Evolutionary conservation across 1,140 invertebrate genomes (phyloP), one percentile per base, ranked within the genome.

Genomic region (Cotesia typhae): DNA sequence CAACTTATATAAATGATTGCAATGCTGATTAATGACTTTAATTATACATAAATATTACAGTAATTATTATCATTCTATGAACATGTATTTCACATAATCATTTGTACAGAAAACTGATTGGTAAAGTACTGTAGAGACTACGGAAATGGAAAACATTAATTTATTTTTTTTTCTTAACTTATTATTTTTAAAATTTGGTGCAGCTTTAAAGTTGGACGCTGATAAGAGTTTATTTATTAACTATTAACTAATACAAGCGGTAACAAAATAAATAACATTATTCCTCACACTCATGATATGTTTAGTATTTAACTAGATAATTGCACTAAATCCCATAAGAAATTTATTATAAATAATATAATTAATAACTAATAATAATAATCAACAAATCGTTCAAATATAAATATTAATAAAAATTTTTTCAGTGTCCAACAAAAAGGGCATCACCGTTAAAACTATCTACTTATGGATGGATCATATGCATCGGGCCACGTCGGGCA

Each of bases 381-480:
- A 41, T 41, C 5, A 55, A 55, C 12, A 0, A n/a, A 55, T n/a
- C n/a, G 4, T n/a, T n/a, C 12, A 55, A n/a, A 55, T 37, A 51
- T 64, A 64, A 65, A 64, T 59, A 55, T 2, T 17, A 55, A 17
- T 12, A n/a, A 55, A 14, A 55, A 55, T 55, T 12, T 55, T 55
- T 14, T 82, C 80, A 81, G 80, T 81, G 80, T 83, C 77, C 78
- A 80, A 76, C 76, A 69, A 65, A 6, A 65, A 47, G 76, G 72
- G 69, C 76, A 80, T 74, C 80, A 76, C 77, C 64, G 80, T 63
- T 73, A 82, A 80, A 78, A 63, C 78, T 76, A 77, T 55, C 82
- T 84, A 84, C 82, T 82, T 82, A 82, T 84, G 83, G 83, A 84
- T 84, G 83, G 83, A 84, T 84, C 84, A 84, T 77, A 82, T 82